Percentiles rank a stretch among this genome's conserved stretches.
Evolutionary conservation across 2,113 vertebrate genomes (phyloP).

Genomic region (Myrmecobius fasciatus): DNA sequence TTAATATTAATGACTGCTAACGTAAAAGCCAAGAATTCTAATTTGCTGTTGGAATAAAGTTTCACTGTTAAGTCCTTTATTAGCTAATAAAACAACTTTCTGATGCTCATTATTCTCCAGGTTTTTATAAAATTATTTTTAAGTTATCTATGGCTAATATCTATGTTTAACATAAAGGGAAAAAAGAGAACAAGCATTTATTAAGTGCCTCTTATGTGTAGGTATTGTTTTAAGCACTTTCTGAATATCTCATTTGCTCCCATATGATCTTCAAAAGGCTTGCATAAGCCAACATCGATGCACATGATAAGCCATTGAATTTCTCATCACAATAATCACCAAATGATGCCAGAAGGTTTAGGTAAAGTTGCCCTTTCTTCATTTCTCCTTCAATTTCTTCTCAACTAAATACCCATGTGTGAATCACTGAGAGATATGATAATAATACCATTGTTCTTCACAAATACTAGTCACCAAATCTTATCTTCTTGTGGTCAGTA

Average conservation of each 20-base stretch:
- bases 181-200: neutral
- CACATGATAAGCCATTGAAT: neutral
- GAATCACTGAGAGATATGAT: neutral
- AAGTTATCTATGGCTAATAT: neutral
- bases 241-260: neutral
- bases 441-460: neutral
- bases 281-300: neutral
- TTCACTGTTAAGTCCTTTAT: neutral
- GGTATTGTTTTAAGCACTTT: neutral
- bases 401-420: neutral
- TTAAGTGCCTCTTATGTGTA: neutral
- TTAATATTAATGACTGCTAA: neutral
- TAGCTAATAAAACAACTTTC: neutral
- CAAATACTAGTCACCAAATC: neutral
- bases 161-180: neutral
- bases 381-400: neutral
- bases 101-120: neutral
- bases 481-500: neutral
- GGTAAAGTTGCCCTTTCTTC: neutral
- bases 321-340: neutral
- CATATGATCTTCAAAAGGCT: neutral
- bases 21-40: neutral
- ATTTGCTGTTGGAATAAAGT: neutral
- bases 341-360: neutral
- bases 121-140: neutral